Evolutionary conservation across 2,888 invertebrate genomes (phyloP), one percentile per base, ranked within the genome.

Genomic region (Brassicogethes aeneus): DNA sequence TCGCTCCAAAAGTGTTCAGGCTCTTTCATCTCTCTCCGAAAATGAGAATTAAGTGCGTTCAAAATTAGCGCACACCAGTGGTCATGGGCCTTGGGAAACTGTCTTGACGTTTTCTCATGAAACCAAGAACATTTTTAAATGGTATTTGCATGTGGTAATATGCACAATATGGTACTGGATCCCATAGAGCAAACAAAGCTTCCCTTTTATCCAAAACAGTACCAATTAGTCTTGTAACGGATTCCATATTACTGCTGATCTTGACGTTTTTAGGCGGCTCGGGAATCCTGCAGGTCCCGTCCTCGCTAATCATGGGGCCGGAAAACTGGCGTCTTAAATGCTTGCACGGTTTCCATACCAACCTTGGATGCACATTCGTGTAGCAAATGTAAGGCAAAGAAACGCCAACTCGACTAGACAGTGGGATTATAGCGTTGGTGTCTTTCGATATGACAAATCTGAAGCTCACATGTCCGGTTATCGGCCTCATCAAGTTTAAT

Each of bases 131-230:
- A 48, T 76, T 76, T 50, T 73, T 72, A 49, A 82, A 72, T 0
- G 87, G 86, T 53, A 82, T 64, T 57, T 87, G 83, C 54, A 89
- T 78, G 61, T 86, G 86, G 66, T 88, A 88, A 62, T 86, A 88
- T 2, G 85, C 87, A 59, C 86, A 87, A 61, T 88, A 89, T 0
- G 89, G 89, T 54, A 89, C 62, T 3, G 89, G 89, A 60, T 89
- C 89, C 88, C 88, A 88, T 57, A 82, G 82, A 3, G 81, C 76
- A 58, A 89, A 89, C 1, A 89, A 69, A 0, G 85, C 87, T 60
- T 89, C 87, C 31, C 85, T 73, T 51, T 85, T 85, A 56, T 87
- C 85, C 51, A 87, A 61, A 29, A 85, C 80, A 0, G 80, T 80
- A 30, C 80, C 78, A 53, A 82, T 68, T 36, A 82, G 61, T 56